Percentiles rank a stretch among this genome's conserved stretches.
Conservation (phyloP, 2,113 vertebrate genomes). For the Ibidorhyncha struthersii region DNA sequence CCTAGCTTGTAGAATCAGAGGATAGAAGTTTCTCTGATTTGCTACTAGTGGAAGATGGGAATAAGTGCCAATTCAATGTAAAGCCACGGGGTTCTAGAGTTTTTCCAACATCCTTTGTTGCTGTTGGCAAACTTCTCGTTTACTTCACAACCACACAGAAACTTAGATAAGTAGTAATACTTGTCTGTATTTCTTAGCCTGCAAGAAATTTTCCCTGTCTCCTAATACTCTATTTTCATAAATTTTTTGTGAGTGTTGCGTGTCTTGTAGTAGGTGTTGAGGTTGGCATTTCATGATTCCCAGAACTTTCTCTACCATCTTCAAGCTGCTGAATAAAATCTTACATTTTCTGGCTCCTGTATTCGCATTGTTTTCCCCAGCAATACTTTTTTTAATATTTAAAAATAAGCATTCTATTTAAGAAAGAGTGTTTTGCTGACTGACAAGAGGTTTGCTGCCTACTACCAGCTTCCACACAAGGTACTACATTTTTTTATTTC, state of each 20-base stretch:
- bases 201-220: neutral
- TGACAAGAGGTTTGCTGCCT: neutral
- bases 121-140: neutral
- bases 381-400: neutral
- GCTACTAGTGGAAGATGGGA: neutral
- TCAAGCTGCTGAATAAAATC: neutral
- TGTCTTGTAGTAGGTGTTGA: neutral
- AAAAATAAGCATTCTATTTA: neutral
- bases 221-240: neutral
- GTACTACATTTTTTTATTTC: neutral
- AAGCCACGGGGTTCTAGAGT: neutral
- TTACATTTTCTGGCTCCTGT: neutral
- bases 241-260: neutral
- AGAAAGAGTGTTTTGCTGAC: neutral
- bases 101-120: neutral
- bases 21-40: neutral
- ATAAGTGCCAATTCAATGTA: neutral
- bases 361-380: neutral
- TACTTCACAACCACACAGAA: too few relatives aligned
- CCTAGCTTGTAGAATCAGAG: neutral
- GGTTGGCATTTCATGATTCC: neutral
- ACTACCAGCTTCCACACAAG: neutral
- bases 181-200: neutral
- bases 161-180: neutral
- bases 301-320: neutral